Percentiles rank a stretch among this genome's conserved stretches.
phyloP scores from a whole-genome alignment of 2,888 invertebrate species.

The Mantis religiosa region DNA sequence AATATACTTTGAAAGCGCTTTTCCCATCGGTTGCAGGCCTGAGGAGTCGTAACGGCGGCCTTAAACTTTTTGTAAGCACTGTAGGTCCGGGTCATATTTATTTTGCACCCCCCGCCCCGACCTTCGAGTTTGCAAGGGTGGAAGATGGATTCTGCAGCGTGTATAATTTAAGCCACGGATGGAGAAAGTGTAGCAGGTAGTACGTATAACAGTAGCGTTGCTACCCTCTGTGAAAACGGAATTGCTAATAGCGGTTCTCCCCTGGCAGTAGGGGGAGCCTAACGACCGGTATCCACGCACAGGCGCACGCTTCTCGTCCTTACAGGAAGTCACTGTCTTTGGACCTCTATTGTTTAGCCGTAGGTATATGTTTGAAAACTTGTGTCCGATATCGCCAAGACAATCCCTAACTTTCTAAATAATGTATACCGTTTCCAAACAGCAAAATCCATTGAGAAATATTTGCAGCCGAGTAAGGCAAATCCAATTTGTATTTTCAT shows the following conservation, averaged over 20 bases:
- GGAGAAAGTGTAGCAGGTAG: not conserved
- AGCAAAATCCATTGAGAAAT: no score
- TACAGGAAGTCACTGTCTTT: not conserved
- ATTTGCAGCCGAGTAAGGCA: no score
- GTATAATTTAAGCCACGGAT: not conserved
- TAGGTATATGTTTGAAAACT: no score
- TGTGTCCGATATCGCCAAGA: no score
- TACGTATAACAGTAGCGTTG: not conserved
- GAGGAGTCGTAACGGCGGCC: not conserved
- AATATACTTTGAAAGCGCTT: not conserved
- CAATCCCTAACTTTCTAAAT: no score
- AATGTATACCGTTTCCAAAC: no score
- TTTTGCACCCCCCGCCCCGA: not conserved
- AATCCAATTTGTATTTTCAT: no score
- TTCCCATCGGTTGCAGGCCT: not conserved
- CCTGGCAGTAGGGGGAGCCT: not conserved
- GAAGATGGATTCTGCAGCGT: not conserved
- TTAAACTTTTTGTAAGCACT: not conserved
- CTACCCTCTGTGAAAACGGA: not conserved
- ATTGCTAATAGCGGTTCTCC: not conserved
- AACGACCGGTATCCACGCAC: not conserved
- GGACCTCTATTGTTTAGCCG: no score
- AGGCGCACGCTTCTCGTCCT: not conserved
- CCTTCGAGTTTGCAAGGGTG: not conserved
- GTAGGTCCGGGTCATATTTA: not conserved